These are phyloP conservation scores for Muschampia plurimacula DNA, from an alignment of 2,888 invertebrate species.

Conservation along the genomic window DNA sequence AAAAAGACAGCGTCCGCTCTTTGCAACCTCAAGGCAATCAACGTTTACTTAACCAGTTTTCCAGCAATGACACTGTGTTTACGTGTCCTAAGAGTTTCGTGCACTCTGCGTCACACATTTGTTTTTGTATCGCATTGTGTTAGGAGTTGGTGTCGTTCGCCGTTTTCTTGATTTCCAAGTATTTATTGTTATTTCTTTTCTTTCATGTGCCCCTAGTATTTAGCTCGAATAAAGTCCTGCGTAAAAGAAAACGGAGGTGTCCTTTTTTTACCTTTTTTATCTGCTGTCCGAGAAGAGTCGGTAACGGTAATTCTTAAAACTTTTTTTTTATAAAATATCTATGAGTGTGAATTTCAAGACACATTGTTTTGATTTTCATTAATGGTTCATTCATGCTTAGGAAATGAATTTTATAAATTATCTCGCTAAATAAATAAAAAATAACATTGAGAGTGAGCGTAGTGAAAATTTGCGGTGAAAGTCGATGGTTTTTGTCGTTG, in stretches of 20 bases:
- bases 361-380: no score
- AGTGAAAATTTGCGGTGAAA: no score
- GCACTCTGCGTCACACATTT: constrained; percentile 38
- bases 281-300: not conserved
- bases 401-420: no score
- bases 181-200: constrained; percentile 65
- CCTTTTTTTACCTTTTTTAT: constrained; percentile 22
- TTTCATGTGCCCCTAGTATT: constrained; percentile 68
- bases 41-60: constrained; percentile 77
- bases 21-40: constrained; percentile 78
- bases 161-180: constrained; percentile 75
- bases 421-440: no score
- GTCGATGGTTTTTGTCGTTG: no score
- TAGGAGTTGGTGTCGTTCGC: constrained; percentile 44
- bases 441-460: no score
- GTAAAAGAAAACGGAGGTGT: constrained; percentile 40
- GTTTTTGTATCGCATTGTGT: constrained; percentile 52
- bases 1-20: constrained; percentile 55
- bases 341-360: no score
- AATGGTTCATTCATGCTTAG: no score
- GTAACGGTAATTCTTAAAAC: no score
- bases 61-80: constrained; percentile 61
- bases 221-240: constrained; percentile 58
- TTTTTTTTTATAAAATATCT: no score
- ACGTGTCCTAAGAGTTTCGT: constrained; percentile 35